These are phyloP conservation scores for Buphagus erythrorhynchus DNA, from an alignment of 2,797 vertebrate genomes.

Conservation along the genomic window DNA sequence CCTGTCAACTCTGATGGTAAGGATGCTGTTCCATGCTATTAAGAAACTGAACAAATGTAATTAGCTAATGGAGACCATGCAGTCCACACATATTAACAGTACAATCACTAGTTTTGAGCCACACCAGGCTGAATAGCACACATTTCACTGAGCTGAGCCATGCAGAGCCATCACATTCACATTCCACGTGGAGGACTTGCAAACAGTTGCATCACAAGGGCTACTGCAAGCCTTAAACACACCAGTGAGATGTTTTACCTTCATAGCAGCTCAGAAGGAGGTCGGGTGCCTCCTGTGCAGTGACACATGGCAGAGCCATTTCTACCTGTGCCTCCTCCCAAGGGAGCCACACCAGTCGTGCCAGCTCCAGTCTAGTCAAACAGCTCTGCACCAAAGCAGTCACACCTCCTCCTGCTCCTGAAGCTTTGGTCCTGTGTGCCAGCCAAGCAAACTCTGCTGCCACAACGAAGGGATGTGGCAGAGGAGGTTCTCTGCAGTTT, in stretches of 20 bases:
- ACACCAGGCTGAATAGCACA: not conserved
- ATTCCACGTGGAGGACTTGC: accelerated
- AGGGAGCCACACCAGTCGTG: not conserved
- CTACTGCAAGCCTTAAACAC: not conserved
- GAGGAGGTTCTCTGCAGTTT: not conserved
- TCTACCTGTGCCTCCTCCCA: not conserved
- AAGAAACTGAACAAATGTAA: not conserved
- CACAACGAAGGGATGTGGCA: not conserved
- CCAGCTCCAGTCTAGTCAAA: not conserved
- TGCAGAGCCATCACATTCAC: not conserved
- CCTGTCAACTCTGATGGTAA: not conserved
- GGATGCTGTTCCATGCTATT: not conserved
- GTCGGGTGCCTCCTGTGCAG: accelerated
- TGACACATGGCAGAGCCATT: slow-evolving; percentile 16
- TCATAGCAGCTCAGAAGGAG: not conserved
- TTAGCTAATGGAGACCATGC: not conserved
- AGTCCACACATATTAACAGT: not conserved
- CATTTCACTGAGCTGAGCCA: not conserved
- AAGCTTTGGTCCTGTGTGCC: not conserved
- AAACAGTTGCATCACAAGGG: not conserved
- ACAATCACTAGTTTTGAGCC: not conserved
- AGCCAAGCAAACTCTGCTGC: not conserved
- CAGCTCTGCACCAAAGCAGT: not conserved
- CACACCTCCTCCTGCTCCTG: not conserved
- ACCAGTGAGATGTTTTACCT: not conserved